These are phyloP conservation scores for Ceratosolen solmsi DNA, from an alignment of 1,140 invertebrate genomes.

Conservation along the genomic window DNA sequence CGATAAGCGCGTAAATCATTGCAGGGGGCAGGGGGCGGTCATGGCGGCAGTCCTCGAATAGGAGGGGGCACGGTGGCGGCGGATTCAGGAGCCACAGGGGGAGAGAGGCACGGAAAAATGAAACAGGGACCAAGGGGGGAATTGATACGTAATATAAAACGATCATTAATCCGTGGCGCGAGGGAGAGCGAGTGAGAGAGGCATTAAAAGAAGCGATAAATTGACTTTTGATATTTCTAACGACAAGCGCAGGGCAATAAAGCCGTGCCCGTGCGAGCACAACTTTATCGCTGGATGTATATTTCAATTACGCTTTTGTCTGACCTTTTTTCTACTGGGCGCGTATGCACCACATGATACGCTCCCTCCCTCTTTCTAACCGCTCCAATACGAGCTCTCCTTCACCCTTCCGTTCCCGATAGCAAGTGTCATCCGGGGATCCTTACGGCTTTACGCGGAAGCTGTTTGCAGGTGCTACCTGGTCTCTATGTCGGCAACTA, in stretches of 20 bases:
- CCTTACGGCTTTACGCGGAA: not conserved
- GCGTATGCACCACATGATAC: not conserved
- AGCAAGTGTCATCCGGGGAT: not conserved
- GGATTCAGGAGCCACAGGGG: not conserved
- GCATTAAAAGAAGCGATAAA: slow-evolving; percentile 32
- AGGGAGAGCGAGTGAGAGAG: slow-evolving; percentile 18
- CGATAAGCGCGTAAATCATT: slow-evolving; percentile 9
- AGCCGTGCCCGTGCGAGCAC: slow-evolving; percentile 6
- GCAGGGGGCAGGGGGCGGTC: not conserved
- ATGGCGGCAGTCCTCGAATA: not conserved
- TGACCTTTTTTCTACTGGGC: not conserved
- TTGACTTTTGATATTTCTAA: slow-evolving; percentile 38
- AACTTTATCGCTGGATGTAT: slow-evolving; percentile 26
- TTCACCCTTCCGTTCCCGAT: too few species aligned
- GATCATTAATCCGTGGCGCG: slow-evolving; percentile 18
- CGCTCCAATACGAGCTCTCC: too few species aligned
- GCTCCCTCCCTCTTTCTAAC: not conserved
- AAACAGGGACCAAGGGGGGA: not conserved
- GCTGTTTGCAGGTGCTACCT: slow-evolving; percentile 81
- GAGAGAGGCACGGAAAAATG: not conserved
- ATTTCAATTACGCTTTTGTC: slow-evolving; percentile 28
- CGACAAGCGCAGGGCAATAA: slow-evolving; percentile 35
- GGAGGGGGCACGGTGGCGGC: not conserved
- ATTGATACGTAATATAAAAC: slow-evolving; percentile 28
- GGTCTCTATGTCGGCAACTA: slow-evolving; percentile 91